Conservation (phyloP, 2,113 vertebrate species). For the Peromyscus polionotus region DNA sequence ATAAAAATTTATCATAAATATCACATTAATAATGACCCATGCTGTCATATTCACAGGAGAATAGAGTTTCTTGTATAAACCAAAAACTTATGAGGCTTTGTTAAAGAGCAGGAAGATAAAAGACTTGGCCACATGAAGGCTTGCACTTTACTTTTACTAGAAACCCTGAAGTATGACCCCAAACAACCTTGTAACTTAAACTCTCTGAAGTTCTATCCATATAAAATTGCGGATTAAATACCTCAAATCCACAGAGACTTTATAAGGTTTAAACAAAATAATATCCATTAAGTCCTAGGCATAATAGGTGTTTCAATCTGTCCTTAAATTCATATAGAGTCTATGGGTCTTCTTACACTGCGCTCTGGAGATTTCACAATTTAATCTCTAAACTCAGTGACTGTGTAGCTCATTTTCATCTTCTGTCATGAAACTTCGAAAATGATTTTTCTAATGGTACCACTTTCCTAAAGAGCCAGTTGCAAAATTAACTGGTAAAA, state of each 20-base stretch:
- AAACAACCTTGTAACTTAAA: neutral
- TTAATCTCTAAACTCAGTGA: neutral
- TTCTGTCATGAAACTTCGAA: neutral
- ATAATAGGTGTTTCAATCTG: neutral
- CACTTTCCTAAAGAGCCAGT: neutral
- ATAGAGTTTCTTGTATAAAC: neutral
- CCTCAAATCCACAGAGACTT: neutral
- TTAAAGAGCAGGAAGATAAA: neutral
- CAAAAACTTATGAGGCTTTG: neutral
- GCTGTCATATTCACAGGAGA: constrained; percentile 42
- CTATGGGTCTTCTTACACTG: no score
- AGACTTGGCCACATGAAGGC: fast-evolving
- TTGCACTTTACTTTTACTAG: constrained; percentile 12
- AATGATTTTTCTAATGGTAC: neutral
- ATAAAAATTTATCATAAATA: constrained; percentile 42
- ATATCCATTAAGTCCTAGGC: neutral
- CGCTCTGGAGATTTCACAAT: neutral
- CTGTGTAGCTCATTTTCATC: neutral
- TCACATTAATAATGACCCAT: neutral
- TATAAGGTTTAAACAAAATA: constrained; percentile 34
- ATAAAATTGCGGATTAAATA: constrained; percentile 26
- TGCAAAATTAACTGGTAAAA: neutral
- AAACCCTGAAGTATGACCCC: neutral
- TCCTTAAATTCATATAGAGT: neutral
- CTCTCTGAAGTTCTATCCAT: neutral